phyloP scores from a whole-genome alignment of 2,888 invertebrate species.

The Doris montereyensis region DNA sequence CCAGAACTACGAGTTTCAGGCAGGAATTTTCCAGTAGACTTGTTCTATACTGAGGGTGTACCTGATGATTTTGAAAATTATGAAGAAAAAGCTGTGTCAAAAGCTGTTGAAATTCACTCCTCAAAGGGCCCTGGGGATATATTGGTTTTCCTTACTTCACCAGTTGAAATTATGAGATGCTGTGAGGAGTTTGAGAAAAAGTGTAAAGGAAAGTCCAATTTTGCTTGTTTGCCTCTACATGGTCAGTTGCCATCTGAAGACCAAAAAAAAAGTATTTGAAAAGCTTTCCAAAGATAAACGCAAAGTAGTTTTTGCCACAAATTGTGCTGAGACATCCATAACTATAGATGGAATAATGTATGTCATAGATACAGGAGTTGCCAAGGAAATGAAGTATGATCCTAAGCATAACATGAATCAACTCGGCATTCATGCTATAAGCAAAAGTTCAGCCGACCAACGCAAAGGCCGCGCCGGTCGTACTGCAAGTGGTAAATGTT shows the following conservation, averaged over 20 bases:
- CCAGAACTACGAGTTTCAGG: slow-evolving; percentile 65
- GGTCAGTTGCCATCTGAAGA: slow-evolving; percentile 67
- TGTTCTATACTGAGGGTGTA: slow-evolving; percentile 54
- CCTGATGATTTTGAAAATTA: slow-evolving; percentile 48
- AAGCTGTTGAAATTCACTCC: slow-evolving; percentile 62
- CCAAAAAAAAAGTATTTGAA: slow-evolving; percentile 66
- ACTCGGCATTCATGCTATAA: slow-evolving; percentile 59
- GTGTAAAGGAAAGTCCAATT: slow-evolving; percentile 43
- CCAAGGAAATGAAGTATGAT: slow-evolving; percentile 70
- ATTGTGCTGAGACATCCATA: slow-evolving; percentile 73
- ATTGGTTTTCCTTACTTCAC: slow-evolving; percentile 72
- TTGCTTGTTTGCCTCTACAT: slow-evolving; percentile 60
- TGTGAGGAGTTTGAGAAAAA: slow-evolving; percentile 47
- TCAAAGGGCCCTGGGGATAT: slow-evolving; percentile 65
- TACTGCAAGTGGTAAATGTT: slow-evolving; percentile 70
- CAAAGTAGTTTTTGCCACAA: slow-evolving; percentile 73
- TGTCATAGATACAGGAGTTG: slow-evolving; percentile 72
- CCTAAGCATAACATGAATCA: slow-evolving; percentile 61
- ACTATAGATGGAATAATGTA: slow-evolving; percentile 72
- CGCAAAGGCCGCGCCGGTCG: slow-evolving; percentile 73
- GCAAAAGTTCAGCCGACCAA: slow-evolving; percentile 72
- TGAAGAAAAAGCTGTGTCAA: slow-evolving; percentile 58
- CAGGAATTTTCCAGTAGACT: slow-evolving; percentile 70
- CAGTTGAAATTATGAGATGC: slow-evolving; percentile 67
- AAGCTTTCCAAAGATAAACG: slow-evolving; percentile 51